Evolutionary conservation across 2,888 invertebrate species (phyloP).

Genomic region (Nebria salina): DNA sequence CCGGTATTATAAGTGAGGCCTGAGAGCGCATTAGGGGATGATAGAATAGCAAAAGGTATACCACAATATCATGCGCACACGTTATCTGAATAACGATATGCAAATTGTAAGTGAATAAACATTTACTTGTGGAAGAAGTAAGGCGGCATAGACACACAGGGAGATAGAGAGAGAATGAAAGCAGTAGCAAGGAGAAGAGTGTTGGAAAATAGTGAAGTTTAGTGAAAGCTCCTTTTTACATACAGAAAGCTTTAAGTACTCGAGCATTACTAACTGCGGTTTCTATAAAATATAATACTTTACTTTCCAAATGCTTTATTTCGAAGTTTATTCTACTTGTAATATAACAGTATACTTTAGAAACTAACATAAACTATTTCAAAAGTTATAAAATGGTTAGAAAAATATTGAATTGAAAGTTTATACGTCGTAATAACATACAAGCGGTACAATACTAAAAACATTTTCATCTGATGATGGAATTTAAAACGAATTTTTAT

Average conservation of each 20-base stretch:
- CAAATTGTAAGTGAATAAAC: not conserved
- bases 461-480: no score
- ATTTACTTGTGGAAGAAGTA: not conserved
- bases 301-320: not conserved
- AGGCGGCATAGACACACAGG: not conserved
- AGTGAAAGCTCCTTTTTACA: not conserved
- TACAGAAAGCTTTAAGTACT: not conserved
- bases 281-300: not conserved
- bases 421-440: not conserved
- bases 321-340: not conserved
- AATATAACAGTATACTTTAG: not conserved
- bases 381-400: not conserved
- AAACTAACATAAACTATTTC: not conserved
- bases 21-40: not conserved
- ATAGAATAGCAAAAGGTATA: not conserved
- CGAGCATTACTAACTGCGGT: not conserved
- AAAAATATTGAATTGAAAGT: not conserved
- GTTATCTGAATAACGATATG: not conserved
- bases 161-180: not conserved
- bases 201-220: conserved; percentile 1
- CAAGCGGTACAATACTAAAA: not conserved
- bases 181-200: not conserved
- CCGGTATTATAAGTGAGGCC: not conserved
- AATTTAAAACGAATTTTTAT: no score
- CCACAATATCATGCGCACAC: not conserved